These are phyloP conservation scores for Ischnus inquisitorius DNA, from an alignment of 2,888 invertebrate genomes.

Conservation along the genomic window DNA sequence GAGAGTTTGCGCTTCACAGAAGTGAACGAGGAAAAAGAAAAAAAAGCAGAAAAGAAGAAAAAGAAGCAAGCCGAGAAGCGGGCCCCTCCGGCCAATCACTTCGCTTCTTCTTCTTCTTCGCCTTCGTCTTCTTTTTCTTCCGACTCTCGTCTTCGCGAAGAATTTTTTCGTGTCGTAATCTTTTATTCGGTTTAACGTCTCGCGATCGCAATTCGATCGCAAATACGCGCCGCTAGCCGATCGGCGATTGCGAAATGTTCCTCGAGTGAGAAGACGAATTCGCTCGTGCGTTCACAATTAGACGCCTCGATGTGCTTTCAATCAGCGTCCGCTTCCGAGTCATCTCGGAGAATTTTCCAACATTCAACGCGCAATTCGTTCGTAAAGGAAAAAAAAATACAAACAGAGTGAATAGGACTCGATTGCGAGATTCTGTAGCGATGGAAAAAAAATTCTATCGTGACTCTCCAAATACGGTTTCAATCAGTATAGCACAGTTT, in stretches of 20 bases:
- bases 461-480: not conserved
- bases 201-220: not conserved
- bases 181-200: slow-evolving; percentile 3
- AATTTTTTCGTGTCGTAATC: slow-evolving; percentile 18
- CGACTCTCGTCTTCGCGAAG: not conserved
- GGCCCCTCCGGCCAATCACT: not conserved
- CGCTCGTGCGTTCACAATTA: slow-evolving; percentile 15
- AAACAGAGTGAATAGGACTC: not conserved
- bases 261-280: slow-evolving; percentile 2
- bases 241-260: slow-evolving; percentile 12
- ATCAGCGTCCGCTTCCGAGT: not conserved
- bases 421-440: not conserved
- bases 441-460: not conserved
- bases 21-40: not conserved
- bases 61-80: not conserved
- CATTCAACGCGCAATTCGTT: not conserved
- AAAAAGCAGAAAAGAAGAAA: not conserved
- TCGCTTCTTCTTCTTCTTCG: not conserved
- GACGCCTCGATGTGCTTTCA: not conserved
- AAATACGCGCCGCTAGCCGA: not conserved
- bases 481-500: not conserved
- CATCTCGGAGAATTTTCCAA: not conserved
- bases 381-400: not conserved
- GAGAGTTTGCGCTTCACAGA: not conserved
- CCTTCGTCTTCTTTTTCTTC: not conserved